A percentile compares a stretch with the other conserved stretches of the same genome.
phyloP scores from a whole-genome alignment of 2,797 vertebrate genomes.

The Melanotaenia nigrans region DNA sequence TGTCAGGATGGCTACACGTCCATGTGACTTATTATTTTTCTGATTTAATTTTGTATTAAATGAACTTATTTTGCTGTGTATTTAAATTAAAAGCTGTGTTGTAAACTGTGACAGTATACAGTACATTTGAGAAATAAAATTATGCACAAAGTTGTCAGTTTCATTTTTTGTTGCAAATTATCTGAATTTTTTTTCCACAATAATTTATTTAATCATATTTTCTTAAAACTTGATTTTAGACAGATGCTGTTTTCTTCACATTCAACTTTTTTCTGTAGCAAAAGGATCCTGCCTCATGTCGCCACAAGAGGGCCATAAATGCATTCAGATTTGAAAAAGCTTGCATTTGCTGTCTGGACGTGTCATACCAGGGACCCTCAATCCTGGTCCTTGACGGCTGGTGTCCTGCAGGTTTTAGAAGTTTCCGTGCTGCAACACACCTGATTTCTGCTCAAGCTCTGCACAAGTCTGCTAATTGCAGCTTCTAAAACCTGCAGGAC shows the following conservation, averaged over 20 bases:
- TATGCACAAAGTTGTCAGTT: not conserved
- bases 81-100: conserved; percentile 68
- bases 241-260: no score
- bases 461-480: no score
- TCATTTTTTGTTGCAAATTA: fast-evolving
- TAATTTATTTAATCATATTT: not conserved
- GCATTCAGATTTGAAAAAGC: not conserved
- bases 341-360: not conserved
- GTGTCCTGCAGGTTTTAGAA: not conserved
- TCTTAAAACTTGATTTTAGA: not conserved
- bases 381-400: not conserved
- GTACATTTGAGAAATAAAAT: conserved; percentile 74
- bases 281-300: not conserved
- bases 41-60: conserved; percentile 69
- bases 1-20: not conserved
- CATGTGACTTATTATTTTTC: conserved; percentile 28
- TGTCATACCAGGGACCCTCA: not conserved
- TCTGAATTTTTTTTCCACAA: not conserved
- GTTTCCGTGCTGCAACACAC: no score
- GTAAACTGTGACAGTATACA: conserved; percentile 72
- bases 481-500: no score
- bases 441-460: no score
- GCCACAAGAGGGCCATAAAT: conserved; percentile 50
- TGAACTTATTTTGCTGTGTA: conserved; percentile 66
- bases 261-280: not conserved